Base-by-base conservation (phyloP, 92 coral and sea anemone species). In the Epizoanthus stellaris region DNA sequence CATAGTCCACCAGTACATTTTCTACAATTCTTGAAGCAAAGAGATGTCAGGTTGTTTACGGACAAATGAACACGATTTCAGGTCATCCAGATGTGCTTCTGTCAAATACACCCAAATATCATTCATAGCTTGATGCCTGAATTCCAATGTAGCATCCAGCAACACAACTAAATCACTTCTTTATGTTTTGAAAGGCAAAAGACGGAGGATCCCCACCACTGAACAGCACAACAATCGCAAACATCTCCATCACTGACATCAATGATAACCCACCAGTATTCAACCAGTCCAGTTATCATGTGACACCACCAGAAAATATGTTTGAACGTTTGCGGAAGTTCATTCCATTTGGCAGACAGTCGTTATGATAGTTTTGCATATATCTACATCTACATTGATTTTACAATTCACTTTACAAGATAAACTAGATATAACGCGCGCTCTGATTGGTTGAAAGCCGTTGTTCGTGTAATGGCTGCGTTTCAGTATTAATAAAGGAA, bases 261-360 rank as follows among this genome's bases (percentile, higher is more conserved):
- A 93, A 93, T 79, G 96, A 93, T 70, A 90, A 91, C 80, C 80
- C 88, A 30, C 96, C 96, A 36, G 85, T 76, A 12, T 90, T 90
- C 88, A 90, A 81, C 81, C 61, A 64, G 43, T 82, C 93, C 6
- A 40, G 53, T 23, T 66, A 80, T 66, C 56, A 67, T 11, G 21
- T 76, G 49, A 36, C 11, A 0, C 68, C 59, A 12, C 65, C 49
- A 34, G 81, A 76, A 30, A 76, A 76, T 57, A 69, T 76, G 67
- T 59, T 58, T 76, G 81, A 47, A 59, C 52, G 81, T 76, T 76
- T 64, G 2, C 5, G 25, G 4, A 11, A 25, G 10, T 61, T 12
- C n/a, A 9, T 3, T 17, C 6, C 67, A 4, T 12, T 36, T 30
- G n/a, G 5, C 72, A 0, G 36, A 25, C 25, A 23, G 69, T n/a